Conservation (phyloP, 2,888 invertebrate species). For the Dynastes maya region DNA sequence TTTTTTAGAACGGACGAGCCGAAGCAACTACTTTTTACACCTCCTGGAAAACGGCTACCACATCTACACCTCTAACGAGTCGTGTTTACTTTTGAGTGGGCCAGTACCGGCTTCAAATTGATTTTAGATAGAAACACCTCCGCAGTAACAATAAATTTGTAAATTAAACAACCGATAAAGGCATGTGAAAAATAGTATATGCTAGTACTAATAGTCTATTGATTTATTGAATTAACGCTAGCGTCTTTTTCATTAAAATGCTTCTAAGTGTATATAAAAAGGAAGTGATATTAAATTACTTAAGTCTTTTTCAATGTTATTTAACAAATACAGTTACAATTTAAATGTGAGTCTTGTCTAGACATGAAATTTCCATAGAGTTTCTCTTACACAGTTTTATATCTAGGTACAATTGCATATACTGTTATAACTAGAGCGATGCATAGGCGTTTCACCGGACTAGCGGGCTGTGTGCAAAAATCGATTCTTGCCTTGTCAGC, state of each 20-base stretch:
- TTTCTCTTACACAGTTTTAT: too few species aligned
- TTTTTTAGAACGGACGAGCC: not conserved
- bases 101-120: constrained; percentile 26
- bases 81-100: constrained; percentile 26
- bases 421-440: too few species aligned
- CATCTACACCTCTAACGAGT: constrained; percentile 21
- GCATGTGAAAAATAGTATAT: constrained; percentile 25
- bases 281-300: constrained; percentile 17
- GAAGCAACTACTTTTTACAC: constrained; percentile 26
- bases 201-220: constrained; percentile 18
- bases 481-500: too few species aligned
- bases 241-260: constrained; percentile 14
- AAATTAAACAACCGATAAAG: constrained; percentile 42
- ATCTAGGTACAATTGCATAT: too few species aligned
- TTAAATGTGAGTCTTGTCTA: too few species aligned
- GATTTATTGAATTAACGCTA: constrained; percentile 21
- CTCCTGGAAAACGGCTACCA: constrained; percentile 27
- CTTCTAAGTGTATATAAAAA: not conserved
- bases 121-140: constrained; percentile 42
- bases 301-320: too few species aligned
- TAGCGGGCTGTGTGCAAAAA: too few species aligned
- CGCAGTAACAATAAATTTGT: constrained; percentile 31
- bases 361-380: too few species aligned
- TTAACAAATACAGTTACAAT: too few species aligned
- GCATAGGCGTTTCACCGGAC: too few species aligned